Evolutionary conservation across 2,113 vertebrate species (phyloP).

Genomic region (Prietella phreatophila): DNA sequence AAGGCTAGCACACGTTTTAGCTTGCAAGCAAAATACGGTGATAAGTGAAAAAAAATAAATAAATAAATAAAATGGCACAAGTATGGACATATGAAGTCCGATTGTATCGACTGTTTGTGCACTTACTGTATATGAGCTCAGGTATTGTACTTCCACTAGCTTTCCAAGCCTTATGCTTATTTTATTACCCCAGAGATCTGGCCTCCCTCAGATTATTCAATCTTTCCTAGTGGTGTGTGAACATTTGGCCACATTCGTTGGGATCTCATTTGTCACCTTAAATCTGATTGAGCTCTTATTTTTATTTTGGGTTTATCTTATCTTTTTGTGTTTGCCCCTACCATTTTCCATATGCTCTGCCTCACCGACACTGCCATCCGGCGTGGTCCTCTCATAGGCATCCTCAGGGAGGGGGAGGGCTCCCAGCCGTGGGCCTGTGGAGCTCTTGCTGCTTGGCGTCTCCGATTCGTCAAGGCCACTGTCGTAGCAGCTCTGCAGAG

Average conservation of each 20-base stretch:
- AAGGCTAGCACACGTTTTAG: background rate
- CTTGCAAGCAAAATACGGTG: background rate
- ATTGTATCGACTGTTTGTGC: background rate
- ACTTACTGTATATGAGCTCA: slow-evolving; percentile 8
- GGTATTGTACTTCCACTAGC: slow-evolving; percentile 5
- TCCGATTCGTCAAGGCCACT: slow-evolving; percentile 99
- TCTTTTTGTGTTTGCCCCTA: slow-evolving; percentile 92
- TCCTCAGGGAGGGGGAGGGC: slow-evolving; percentile 99
- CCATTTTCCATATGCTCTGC: slow-evolving; percentile 99
- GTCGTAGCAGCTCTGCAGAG: slow-evolving; percentile 99
- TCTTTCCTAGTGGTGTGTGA: slow-evolving; percentile 29
- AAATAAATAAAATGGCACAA: slow-evolving; percentile 18
- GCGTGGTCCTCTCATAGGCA: slow-evolving; percentile 99
- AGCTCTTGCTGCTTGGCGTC: slow-evolving; percentile 99
- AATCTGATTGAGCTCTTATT: slow-evolving; percentile 26
- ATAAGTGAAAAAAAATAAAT: slow-evolving; percentile 22
- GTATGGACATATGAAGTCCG: slow-evolving; percentile 2
- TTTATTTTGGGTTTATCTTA: slow-evolving; percentile 42
- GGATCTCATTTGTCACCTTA: slow-evolving; percentile 23
- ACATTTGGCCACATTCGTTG: slow-evolving; percentile 37
- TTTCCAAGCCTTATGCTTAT: background rate
- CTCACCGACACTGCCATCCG: slow-evolving; percentile 99
- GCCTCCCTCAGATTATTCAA: slow-evolving; percentile 11
- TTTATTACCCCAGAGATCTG: slow-evolving; percentile 11
- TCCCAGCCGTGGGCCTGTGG: slow-evolving; percentile 97